phyloP scores from a whole-genome alignment of 2,113 vertebrate species.

The Lepisosteus osseus region DNA sequence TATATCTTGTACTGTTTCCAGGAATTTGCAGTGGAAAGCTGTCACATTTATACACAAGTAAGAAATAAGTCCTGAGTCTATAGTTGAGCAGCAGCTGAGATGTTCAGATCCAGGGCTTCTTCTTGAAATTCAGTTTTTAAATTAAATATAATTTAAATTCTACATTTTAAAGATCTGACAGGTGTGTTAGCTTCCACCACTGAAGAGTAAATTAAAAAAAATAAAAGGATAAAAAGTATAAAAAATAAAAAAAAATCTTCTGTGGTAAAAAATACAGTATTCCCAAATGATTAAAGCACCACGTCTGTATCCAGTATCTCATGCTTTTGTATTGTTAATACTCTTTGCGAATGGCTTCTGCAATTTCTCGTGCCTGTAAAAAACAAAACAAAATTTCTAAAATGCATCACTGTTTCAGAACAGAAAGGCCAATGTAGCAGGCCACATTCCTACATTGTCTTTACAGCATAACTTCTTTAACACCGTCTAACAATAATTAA shows the following conservation, averaged over 20 bases:
- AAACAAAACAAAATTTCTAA: slow-evolving; percentile 19
- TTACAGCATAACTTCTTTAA: no score
- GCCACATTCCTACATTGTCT: no score
- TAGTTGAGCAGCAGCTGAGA: slow-evolving; percentile 95
- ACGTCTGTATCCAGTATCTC: slow-evolving; percentile 63
- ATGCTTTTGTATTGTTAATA: slow-evolving; percentile 61
- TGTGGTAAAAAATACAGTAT: slow-evolving; percentile 87
- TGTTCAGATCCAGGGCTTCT: slow-evolving; percentile 87
- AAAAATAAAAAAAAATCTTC: slow-evolving; percentile 58
- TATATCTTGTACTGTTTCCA: slow-evolving; percentile 22
- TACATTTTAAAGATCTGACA: slow-evolving; percentile 61
- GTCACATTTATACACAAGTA: slow-evolving; percentile 56
- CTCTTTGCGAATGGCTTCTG: slow-evolving; percentile 57
- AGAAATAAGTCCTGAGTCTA: slow-evolving; percentile 92
- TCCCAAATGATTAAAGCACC: slow-evolving; percentile 80
- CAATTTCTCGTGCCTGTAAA: slow-evolving; percentile 55
- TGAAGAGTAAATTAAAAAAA: slow-evolving; percentile 40
- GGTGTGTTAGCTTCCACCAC: slow-evolving; percentile 31
- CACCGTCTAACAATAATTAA: no score
- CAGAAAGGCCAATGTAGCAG: no score
- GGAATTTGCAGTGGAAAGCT: slow-evolving; percentile 28
- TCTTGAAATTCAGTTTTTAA: slow-evolving; percentile 41
- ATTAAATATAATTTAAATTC: slow-evolving; percentile 71
- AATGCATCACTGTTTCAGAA: no score
- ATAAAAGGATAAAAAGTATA: slow-evolving; percentile 36